These are phyloP conservation scores for Thaleichthys pacificus DNA, from an alignment of 2,797 vertebrate genomes.

Conservation along the genomic window DNA sequence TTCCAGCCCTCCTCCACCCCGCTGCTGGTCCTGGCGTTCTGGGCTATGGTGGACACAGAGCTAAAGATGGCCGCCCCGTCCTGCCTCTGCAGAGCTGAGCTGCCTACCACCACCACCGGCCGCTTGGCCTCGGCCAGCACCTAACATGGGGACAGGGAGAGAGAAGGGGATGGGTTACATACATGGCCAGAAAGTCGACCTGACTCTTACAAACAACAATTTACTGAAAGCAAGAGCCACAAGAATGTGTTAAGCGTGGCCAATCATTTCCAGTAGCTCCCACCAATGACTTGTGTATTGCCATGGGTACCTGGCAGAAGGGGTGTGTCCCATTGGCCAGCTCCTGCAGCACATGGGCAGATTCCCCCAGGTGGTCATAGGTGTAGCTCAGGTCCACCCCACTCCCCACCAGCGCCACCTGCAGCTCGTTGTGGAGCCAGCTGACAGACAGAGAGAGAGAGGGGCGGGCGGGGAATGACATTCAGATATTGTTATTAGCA, in stretches of 20 bases:
- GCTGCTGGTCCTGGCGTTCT: constrained; percentile 82
- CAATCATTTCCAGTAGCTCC: too few relatives aligned
- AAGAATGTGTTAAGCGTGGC: too few relatives aligned
- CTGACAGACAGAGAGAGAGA: constrained; percentile 58
- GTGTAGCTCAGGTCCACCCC: constrained; percentile 88
- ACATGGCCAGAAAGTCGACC: neutral
- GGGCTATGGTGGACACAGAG: constrained; percentile 84
- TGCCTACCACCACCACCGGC: constrained; percentile 91
- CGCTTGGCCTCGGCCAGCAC: constrained; percentile 82
- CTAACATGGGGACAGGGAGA: constrained; percentile 56
- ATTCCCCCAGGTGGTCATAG: constrained; percentile 92
- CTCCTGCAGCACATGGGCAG: constrained; percentile 83
- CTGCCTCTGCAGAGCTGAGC: constrained; percentile 85
- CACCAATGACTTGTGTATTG: neutral
- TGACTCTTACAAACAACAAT: neutral
- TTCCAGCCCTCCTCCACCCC: constrained; percentile 87
- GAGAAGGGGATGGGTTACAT: neutral
- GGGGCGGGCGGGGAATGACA: neutral
- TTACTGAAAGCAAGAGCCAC: neutral
- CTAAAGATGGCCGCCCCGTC: constrained; percentile 89
- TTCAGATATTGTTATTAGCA: neutral
- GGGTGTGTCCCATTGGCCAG: constrained; percentile 86
- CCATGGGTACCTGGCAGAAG: constrained; percentile 82
- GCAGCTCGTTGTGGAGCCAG: constrained; percentile 97
- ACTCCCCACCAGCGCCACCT: constrained; percentile 88